Percentiles rank a stretch among this genome's conserved stretches.
Conservation (phyloP, 2,888 invertebrate species). For the Noctua comes region DNA sequence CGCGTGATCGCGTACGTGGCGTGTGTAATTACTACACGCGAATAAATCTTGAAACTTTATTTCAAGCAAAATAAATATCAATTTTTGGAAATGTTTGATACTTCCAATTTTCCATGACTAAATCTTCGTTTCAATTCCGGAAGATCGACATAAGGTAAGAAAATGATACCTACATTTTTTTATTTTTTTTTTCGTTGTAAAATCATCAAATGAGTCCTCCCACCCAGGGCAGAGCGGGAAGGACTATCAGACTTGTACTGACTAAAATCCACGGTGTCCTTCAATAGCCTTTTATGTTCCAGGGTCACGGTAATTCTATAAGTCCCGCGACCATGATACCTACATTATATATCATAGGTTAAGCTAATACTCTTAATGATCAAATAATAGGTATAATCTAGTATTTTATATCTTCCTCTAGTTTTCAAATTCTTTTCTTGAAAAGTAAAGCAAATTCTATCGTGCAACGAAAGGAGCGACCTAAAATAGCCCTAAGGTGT, state of each 20-base stretch:
- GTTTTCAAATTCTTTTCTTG: not conserved
- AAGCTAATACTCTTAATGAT: not conserved
- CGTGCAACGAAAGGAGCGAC: not conserved
- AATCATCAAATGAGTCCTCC: too few species aligned
- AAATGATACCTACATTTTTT: too few species aligned
- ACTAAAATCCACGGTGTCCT: too few species aligned
- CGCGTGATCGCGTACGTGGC: slow-evolving; percentile 34
- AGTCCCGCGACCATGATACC: too few species aligned
- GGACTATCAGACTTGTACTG: too few species aligned
- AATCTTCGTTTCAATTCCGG: not conserved
- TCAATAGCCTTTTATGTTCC: too few species aligned
- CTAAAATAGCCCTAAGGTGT: not conserved
- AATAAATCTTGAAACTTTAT: slow-evolving; percentile 12
- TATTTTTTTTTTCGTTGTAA: too few species aligned
- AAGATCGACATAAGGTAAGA: not conserved
- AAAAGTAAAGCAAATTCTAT: not conserved
- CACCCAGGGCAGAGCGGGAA: too few species aligned
- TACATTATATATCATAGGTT: not conserved
- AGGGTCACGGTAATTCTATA: too few species aligned
- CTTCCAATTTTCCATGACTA: not conserved
- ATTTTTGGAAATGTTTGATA: not conserved
- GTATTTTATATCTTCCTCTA: not conserved
- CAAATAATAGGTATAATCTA: not conserved
- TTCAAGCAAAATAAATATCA: slow-evolving; percentile 9
- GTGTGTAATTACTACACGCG: slow-evolving; percentile 33